These are phyloP conservation scores for Tetrao urogallus DNA, from an alignment of 2,113 vertebrate species.

Conservation along the genomic window DNA sequence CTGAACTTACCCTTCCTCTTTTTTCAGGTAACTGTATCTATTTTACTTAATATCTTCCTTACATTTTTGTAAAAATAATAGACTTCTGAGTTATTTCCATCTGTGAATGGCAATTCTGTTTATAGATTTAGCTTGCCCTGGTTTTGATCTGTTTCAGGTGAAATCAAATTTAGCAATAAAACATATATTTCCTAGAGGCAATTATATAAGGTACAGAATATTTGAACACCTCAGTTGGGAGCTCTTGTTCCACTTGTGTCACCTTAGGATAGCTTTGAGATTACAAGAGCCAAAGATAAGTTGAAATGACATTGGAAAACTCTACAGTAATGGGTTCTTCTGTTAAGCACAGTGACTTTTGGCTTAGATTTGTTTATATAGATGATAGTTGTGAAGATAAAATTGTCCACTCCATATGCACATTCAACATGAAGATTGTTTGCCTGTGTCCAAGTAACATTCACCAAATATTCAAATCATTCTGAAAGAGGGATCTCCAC, in stretches of 20 bases:
- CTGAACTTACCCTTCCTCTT: conserved; percentile 95
- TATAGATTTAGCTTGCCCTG: conserved; percentile 12
- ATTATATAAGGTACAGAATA: background rate
- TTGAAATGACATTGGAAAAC: background rate
- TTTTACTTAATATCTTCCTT: background rate
- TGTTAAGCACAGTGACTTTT: background rate
- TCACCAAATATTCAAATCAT: background rate
- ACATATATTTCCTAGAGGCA: background rate
- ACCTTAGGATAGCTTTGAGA: background rate
- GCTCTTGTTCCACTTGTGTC: background rate
- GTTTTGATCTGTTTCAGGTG: conserved; percentile 6
- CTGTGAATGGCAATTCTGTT: background rate
- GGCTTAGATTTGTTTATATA: background rate
- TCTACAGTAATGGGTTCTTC: background rate
- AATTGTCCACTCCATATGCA: background rate
- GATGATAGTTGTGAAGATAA: background rate
- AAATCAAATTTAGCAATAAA: background rate
- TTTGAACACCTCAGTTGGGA: background rate
- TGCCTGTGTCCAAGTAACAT: background rate
- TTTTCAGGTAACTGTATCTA: conserved; percentile 88
- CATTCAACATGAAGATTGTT: background rate
- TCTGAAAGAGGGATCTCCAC: background rate
- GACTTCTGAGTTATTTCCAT: background rate
- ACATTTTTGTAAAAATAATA: background rate
- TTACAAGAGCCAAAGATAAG: background rate